A percentile compares a stretch with the other conserved stretches of the same genome.
Conservation (phyloP, 2,888 invertebrate species). For the Didymodactylos carnosus region DNA sequence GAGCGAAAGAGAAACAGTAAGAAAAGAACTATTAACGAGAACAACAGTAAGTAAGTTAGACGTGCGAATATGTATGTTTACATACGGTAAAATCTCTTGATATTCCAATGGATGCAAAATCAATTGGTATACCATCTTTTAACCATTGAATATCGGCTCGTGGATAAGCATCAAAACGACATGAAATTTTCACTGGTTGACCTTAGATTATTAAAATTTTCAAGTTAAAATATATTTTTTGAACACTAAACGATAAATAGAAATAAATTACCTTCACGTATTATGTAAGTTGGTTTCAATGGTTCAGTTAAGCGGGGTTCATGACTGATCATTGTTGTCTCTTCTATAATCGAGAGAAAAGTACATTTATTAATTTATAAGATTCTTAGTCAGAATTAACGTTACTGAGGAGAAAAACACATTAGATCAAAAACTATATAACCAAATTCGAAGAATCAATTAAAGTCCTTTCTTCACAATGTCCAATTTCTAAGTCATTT, state of each 20-base stretch:
- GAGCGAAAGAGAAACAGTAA: too few relatives aligned
- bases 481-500: too few relatives aligned
- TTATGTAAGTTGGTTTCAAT: constrained; percentile 1
- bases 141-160: constrained; percentile 35
- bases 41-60: neutral
- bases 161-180: constrained; percentile 29
- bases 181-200: constrained; percentile 24
- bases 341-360: too few relatives aligned
- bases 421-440: too few relatives aligned
- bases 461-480: too few relatives aligned
- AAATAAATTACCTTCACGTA: constrained; percentile 3
- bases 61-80: neutral
- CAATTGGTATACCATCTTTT: constrained; percentile 29
- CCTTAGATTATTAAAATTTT: too few relatives aligned
- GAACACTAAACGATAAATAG: constrained; percentile 17
- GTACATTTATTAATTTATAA: too few relatives aligned
- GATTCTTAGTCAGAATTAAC: too few relatives aligned
- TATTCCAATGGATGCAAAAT: constrained; percentile 18
- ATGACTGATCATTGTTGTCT: too few relatives aligned
- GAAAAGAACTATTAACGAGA: neutral
- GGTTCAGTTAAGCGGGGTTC: constrained; percentile 4
- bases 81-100: constrained; percentile 22
- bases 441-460: too few relatives aligned
- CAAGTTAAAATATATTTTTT: too few relatives aligned
- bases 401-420: too few relatives aligned